A percentile compares a stretch with the other conserved stretches of the same genome.
phyloP scores from a whole-genome alignment of 2,888 invertebrate genomes.

The Mechanitis mazaeus region DNA sequence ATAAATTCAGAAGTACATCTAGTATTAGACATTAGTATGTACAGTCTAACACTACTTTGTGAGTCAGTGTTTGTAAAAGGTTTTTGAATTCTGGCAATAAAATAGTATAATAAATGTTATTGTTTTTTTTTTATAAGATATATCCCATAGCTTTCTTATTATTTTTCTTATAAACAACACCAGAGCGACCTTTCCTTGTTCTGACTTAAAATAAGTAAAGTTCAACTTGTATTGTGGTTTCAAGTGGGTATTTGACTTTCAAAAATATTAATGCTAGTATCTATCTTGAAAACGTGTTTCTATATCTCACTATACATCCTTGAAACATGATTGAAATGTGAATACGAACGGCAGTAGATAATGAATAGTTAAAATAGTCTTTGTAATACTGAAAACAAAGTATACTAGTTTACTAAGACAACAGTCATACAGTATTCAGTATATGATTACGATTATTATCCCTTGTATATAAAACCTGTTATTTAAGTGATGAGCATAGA shows the following conservation, averaged over 20 bases:
- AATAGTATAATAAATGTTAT: conserved; percentile 64
- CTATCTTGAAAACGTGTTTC: no score
- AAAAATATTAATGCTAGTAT: no score
- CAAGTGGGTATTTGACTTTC: no score
- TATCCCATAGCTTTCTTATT: not conserved
- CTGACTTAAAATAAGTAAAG: no score
- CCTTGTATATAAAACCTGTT: conserved; percentile 22
- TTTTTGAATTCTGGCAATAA: conserved; percentile 68
- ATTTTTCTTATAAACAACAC: no score
- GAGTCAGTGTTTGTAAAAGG: conserved; percentile 71
- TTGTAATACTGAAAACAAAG: conserved; percentile 1
- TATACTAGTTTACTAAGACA: not conserved
- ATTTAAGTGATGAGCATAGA: conserved; percentile 44
- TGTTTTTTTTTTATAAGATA: conserved; percentile 34
- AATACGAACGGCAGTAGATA: no score
- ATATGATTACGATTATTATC: conserved; percentile 6
- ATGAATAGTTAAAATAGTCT: not conserved
- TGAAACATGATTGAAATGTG: no score
- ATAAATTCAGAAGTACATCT: conserved; percentile 61
- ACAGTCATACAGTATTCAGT: not conserved
- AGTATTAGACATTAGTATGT: conserved; percentile 68
- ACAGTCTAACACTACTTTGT: conserved; percentile 63
- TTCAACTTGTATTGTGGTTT: no score
- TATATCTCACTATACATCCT: no score
- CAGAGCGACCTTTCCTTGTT: no score